Evolutionary conservation across 2,113 vertebrate genomes (phyloP).

Genomic region (Orcinus orca): DNA sequence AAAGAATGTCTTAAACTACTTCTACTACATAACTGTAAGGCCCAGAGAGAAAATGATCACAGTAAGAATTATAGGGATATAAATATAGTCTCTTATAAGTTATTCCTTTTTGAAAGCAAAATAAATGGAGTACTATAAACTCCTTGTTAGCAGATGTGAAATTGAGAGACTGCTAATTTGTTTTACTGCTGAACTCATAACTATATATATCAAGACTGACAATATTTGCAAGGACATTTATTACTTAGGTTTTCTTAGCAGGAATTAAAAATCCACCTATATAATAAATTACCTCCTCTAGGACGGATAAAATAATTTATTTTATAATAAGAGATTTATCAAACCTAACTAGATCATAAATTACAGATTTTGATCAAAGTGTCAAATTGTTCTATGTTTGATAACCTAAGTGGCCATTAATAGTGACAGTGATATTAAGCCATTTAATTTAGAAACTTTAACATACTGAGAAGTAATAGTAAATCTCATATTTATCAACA

Average conservation of each 20-base stretch:
- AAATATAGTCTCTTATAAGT: slow-evolving; percentile 48
- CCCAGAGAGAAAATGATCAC: slow-evolving; percentile 28
- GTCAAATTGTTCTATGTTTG: slow-evolving; percentile 18
- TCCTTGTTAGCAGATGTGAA: slow-evolving; percentile 64
- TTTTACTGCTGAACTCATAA: slow-evolving; percentile 50
- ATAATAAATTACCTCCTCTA: slow-evolving; percentile 27
- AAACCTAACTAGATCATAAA: slow-evolving; percentile 21
- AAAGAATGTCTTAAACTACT: neutral
- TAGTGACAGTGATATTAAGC: neutral
- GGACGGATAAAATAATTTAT: slow-evolving; percentile 43
- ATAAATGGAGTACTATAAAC: slow-evolving; percentile 55
- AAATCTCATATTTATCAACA: neutral
- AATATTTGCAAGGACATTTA: slow-evolving; percentile 37
- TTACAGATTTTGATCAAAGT: slow-evolving; percentile 35
- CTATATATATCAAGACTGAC: slow-evolving; percentile 53
- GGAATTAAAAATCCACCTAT: slow-evolving; percentile 56
- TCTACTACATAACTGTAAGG: neutral
- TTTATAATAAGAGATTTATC: slow-evolving; percentile 37
- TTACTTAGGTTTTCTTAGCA: slow-evolving; percentile 47
- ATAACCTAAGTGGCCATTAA: slow-evolving; percentile 6
- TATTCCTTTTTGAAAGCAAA: slow-evolving; percentile 63
- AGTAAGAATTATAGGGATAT: slow-evolving; percentile 32
- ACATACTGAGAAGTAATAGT: neutral
- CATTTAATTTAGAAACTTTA: slow-evolving; percentile 45
- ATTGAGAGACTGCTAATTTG: slow-evolving; percentile 38